Conservation (phyloP, 2,888 invertebrate species). For the Drosophila meridiana region DNA sequence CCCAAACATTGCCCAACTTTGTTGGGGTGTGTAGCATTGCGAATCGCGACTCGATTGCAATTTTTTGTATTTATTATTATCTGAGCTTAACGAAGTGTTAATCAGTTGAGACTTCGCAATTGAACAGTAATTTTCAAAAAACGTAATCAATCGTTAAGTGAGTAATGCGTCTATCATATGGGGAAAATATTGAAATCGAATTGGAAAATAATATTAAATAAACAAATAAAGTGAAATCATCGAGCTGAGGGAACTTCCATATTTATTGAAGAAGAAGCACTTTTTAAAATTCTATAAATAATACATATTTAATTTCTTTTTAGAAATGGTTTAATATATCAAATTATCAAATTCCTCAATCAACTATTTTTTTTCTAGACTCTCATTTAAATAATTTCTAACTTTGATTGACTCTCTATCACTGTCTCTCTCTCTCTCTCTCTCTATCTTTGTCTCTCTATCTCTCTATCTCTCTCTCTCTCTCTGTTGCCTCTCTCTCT, state of each 20-base stretch:
- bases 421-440: neutral
- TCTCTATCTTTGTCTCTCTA: neutral
- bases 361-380: neutral
- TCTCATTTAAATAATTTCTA: neutral
- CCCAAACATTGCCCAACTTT: slow-evolving; percentile 53
- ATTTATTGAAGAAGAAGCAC: neutral
- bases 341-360: too few relatives aligned
- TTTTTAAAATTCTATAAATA: neutral
- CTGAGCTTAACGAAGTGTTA: slow-evolving; percentile 33
- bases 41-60: slow-evolving; percentile 20
- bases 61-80: slow-evolving; percentile 7
- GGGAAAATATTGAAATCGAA: neutral
- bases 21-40: slow-evolving; percentile 26
- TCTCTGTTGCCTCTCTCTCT: neutral
- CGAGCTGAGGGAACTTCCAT: neutral
- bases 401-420: neutral
- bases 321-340: neutral
- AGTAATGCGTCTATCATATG: neutral
- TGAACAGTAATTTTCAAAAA: slow-evolving; percentile 18
- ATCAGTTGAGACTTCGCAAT: slow-evolving; percentile 26
- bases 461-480: neutral
- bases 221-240: neutral
- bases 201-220: neutral
- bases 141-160: slow-evolving; percentile 27
- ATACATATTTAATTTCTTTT: too few relatives aligned